phyloP scores from a whole-genome alignment of 2,113 vertebrate species.

The Xenopus borealis region DNA sequence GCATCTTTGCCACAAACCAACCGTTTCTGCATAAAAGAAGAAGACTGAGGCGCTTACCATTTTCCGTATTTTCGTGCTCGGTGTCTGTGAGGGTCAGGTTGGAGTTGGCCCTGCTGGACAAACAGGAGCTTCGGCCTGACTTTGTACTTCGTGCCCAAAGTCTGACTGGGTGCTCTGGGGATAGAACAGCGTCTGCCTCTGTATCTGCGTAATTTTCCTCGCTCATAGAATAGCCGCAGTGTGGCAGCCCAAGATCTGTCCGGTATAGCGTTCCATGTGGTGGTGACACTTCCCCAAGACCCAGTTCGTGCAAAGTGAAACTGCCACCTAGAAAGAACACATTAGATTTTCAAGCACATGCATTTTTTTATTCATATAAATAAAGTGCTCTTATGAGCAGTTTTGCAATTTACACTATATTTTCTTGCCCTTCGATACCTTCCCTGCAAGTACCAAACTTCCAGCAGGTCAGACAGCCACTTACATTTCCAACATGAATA shows the following conservation, averaged over 20 bases:
- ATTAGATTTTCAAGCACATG: not conserved
- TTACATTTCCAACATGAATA: no score
- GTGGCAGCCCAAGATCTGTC: conserved; percentile 80
- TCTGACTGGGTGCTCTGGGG: conserved; percentile 82
- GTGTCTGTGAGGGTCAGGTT: conserved; percentile 96
- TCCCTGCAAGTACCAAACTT: no score
- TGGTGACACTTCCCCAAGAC: conserved; percentile 79
- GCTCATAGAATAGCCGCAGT: conserved; percentile 85
- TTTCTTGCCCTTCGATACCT: no score
- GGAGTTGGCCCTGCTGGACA: conserved; percentile 95
- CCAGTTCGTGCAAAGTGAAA: conserved; percentile 86
- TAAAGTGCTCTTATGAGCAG: not conserved
- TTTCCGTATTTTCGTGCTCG: conserved; percentile 92
- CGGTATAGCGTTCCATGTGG: conserved; percentile 81
- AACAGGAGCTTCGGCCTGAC: conserved; percentile 92
- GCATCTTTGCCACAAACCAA: no score
- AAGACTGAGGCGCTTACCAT: conserved; percentile 66
- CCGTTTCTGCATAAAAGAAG: no score
- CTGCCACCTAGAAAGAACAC: conserved; percentile 71
- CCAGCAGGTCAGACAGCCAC: no score
- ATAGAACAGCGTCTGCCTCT: conserved; percentile 85
- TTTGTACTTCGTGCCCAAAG: conserved; percentile 89
- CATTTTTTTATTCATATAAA: not conserved
- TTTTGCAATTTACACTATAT: no score
- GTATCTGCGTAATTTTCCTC: conserved; percentile 86